phyloP scores from a whole-genome alignment of 1,140 invertebrate genomes.

The Trichoplusia ni region DNA sequence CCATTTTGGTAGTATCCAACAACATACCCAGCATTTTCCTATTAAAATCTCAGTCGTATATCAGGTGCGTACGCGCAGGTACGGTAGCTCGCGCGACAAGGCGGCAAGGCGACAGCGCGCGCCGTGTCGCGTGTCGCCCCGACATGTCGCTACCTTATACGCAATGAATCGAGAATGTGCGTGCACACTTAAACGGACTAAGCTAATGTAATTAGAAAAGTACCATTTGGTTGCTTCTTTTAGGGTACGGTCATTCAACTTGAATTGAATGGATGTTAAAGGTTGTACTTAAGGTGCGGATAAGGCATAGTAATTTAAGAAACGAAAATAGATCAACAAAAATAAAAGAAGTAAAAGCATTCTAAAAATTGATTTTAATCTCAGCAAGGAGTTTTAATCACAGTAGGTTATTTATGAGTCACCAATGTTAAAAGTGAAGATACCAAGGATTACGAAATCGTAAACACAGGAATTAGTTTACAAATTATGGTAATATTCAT shows the following conservation, averaged over 20 bases:
- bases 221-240: slow-evolving; percentile 1
- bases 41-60: slow-evolving; percentile 37
- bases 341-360: too few species aligned
- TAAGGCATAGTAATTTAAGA: too few species aligned
- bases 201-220: slow-evolving; percentile 53
- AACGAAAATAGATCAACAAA: too few species aligned
- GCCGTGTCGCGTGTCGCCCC: slow-evolving; percentile 42
- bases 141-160: slow-evolving; percentile 60
- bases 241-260: neutral
- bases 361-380: too few species aligned
- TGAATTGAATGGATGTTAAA: too few species aligned
- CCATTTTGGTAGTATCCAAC: slow-evolving; percentile 14
- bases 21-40: slow-evolving; percentile 11
- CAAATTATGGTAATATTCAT: too few species aligned
- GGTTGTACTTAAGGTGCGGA: neutral
- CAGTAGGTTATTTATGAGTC: too few species aligned
- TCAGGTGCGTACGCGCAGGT: slow-evolving; percentile 45
- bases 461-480: neutral
- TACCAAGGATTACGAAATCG: too few species aligned
- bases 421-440: too few species aligned
- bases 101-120: slow-evolving; percentile 35
- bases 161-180: slow-evolving; percentile 54
- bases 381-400: too few species aligned
- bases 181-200: slow-evolving; percentile 49
- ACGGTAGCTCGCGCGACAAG: slow-evolving; percentile 49